phyloP scores from a whole-genome alignment of 2,888 invertebrate genomes.

The Helleia helle region DNA sequence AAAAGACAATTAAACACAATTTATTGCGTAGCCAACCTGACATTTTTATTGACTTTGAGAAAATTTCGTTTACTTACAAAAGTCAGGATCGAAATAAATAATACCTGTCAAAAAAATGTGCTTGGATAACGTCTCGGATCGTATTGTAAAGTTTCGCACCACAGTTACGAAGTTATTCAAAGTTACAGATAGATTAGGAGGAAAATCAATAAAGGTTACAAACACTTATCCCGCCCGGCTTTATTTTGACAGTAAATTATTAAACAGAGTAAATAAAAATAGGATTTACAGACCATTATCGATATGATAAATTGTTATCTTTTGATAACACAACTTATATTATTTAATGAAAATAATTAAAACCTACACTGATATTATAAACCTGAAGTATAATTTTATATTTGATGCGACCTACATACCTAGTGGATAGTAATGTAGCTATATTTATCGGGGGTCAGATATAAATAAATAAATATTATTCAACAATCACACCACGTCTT shows the following conservation, averaged over 20 bases:
- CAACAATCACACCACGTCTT: too few species aligned
- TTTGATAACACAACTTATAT: too few species aligned
- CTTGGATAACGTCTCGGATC: slow-evolving; percentile 13
- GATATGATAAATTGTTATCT: too few species aligned
- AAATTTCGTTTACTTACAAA: slow-evolving; percentile 16
- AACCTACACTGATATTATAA: too few species aligned
- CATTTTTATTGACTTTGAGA: slow-evolving; percentile 16
- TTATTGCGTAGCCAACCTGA: slow-evolving; percentile 13
- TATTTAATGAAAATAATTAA: too few species aligned
- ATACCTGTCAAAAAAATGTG: slow-evolving; percentile 19
- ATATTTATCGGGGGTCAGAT: too few species aligned
- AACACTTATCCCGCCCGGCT: slow-evolving; percentile 41
- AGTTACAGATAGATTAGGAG: slow-evolving; percentile 27
- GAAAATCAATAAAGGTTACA: slow-evolving; percentile 41
- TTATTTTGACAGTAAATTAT: slow-evolving; percentile 58
- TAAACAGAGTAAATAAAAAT: slow-evolving; percentile 11
- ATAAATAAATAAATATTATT: too few species aligned
- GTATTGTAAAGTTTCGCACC: slow-evolving; percentile 16
- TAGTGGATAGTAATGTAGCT: too few species aligned
- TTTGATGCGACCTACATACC: too few species aligned
- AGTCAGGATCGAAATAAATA: slow-evolving; percentile 18
- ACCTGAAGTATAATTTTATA: too few species aligned
- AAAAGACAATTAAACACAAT: slow-evolving; percentile 15
- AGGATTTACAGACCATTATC: too few species aligned
- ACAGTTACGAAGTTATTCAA: slow-evolving; percentile 23